A percentile compares a stretch with the other conserved stretches of the same genome.
Evolutionary conservation across 2,113 vertebrate genomes (phyloP).

Genomic region (Anarhynchus alexandrinus): DNA sequence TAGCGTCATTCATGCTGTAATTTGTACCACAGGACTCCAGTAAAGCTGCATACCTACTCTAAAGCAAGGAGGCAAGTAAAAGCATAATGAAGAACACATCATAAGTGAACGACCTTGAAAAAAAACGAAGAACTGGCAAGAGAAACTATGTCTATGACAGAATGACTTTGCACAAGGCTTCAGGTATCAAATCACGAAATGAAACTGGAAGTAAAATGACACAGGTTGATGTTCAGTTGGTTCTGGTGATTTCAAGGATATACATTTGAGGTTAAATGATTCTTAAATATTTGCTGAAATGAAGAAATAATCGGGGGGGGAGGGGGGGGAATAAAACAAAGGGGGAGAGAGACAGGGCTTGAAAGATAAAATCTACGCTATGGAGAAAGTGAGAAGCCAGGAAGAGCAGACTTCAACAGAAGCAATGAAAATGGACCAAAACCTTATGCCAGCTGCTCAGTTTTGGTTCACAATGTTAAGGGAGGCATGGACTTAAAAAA

Average conservation of each 20-base stretch:
- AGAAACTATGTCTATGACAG: not conserved
- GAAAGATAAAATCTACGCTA: not conserved
- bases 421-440: not conserved
- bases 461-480: not conserved
- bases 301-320: not conserved
- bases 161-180: not conserved
- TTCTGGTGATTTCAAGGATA: not conserved
- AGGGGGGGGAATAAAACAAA: not conserved
- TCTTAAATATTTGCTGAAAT: not conserved
- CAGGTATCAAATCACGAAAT: not conserved
- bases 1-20: not conserved
- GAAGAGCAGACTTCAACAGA: not conserved
- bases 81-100: not conserved
- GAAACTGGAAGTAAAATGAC: not conserved
- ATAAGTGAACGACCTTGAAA: not conserved
- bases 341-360: rapidly evolving
- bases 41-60: not conserved
- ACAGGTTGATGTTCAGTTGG: not conserved
- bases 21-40: not conserved
- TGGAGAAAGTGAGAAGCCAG: not conserved
- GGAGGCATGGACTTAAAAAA: not conserved
- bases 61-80: not conserved
- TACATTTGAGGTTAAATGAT: not conserved
- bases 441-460: not conserved
- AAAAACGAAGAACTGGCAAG: not conserved